Percentiles rank a stretch among this genome's conserved stretches.
phyloP scores from a whole-genome alignment of 2,888 invertebrate genomes.

The Ditylenchus weischeri region DNA sequence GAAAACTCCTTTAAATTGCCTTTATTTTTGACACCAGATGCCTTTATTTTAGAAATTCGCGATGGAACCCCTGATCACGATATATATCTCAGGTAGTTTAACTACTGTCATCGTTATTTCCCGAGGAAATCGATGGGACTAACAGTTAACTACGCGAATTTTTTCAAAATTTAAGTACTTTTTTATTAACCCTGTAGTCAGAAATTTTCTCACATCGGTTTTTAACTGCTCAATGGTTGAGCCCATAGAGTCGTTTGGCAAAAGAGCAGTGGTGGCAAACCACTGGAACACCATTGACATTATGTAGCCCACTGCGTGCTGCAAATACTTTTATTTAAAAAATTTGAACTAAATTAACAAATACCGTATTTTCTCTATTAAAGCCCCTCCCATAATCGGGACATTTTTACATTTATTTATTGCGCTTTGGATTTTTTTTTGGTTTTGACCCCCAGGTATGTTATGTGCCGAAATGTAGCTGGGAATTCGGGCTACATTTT shows the following conservation, averaged over 20 bases:
- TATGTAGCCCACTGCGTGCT: conserved; percentile 75
- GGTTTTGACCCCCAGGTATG: no score
- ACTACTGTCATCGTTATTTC: neutral
- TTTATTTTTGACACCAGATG: no score
- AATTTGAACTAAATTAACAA: neutral
- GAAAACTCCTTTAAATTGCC: no score
- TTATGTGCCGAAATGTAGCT: no score
- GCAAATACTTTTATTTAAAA: conserved; percentile 9
- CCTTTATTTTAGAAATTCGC: no score
- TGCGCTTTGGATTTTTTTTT: no score
- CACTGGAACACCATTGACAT: conserved; percentile 96
- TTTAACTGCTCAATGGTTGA: conserved; percentile 56
- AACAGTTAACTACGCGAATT: neutral
- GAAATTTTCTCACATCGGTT: conserved; percentile 42
- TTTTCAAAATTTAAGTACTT: neutral
- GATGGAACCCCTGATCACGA: no score
- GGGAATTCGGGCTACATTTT: no score
- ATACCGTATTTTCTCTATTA: no score
- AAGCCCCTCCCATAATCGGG: no score
- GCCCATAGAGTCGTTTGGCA: conserved; percentile 70
- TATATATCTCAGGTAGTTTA: no score
- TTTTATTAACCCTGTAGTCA: neutral
- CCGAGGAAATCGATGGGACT: neutral
- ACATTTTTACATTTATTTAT: no score
- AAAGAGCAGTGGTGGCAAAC: conserved; percentile 96